These are phyloP conservation scores for Gymnothorax reevesii DNA, from an alignment of 2,797 vertebrate species.

Conservation along the genomic window DNA sequence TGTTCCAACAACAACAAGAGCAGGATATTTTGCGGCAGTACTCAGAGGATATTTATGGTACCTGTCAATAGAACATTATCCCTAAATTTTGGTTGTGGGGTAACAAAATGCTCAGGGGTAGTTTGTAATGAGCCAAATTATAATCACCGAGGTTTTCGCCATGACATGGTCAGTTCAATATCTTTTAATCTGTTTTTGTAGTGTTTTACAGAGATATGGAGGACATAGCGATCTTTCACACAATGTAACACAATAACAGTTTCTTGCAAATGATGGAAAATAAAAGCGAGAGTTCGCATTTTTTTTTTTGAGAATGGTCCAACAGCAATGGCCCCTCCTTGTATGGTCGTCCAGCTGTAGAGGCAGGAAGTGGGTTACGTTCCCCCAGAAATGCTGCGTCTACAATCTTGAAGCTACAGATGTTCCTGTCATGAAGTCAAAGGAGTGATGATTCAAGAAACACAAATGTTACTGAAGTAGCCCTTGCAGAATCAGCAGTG, in stretches of 20 bases:
- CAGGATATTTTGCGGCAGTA: neutral
- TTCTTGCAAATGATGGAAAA: constrained; percentile 34
- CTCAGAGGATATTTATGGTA: neutral
- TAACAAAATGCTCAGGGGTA: neutral
- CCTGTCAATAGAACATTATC: neutral
- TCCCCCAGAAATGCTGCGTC: constrained; percentile 40
- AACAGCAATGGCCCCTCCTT: constrained; percentile 32
- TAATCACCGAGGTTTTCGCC: neutral
- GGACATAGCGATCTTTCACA: neutral
- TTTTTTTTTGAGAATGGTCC: constrained; percentile 36
- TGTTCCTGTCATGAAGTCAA: neutral
- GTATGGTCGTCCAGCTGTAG: constrained; percentile 43
- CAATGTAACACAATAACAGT: constrained; percentile 28
- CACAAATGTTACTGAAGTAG: neutral
- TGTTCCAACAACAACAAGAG: neutral
- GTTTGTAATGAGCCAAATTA: neutral
- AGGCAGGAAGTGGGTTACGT: constrained; percentile 27
- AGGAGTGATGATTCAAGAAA: neutral
- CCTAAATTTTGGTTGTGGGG: neutral
- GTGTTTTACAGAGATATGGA: neutral
- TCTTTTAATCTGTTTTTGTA: neutral
- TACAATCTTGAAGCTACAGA: constrained; percentile 29
- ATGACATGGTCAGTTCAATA: neutral
- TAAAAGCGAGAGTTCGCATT: constrained; percentile 40
- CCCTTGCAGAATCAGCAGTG: constrained; percentile 26